Conservation (phyloP, 2,797 vertebrate species). For the Syndactyla subalaris region DNA sequence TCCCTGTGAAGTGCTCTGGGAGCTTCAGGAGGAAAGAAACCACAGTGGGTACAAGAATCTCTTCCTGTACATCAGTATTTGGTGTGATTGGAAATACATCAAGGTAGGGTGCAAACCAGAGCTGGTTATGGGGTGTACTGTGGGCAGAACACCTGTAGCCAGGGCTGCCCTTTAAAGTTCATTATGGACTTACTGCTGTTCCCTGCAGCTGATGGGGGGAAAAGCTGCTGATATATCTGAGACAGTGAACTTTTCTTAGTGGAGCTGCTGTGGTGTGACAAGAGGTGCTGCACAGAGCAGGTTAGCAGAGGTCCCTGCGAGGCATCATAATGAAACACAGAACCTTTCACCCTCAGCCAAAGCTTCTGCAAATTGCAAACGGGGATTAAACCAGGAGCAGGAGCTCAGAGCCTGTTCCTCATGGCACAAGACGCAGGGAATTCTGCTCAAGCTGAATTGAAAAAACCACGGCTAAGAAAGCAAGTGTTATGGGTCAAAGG, state of each 20-base stretch:
- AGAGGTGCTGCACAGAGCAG: background rate
- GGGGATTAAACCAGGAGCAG: slow-evolving; percentile 31
- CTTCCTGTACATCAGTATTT: background rate
- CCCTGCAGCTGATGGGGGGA: background rate
- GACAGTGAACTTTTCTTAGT: background rate
- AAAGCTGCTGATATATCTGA: background rate
- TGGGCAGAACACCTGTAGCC: background rate
- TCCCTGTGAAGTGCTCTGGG: background rate
- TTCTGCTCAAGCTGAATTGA: background rate
- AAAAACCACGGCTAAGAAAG: background rate
- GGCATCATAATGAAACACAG: slow-evolving; percentile 23
- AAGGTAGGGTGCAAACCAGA: background rate
- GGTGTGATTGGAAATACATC: background rate
- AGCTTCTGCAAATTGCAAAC: slow-evolving; percentile 50
- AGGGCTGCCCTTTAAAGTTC: background rate
- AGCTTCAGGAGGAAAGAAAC: background rate
- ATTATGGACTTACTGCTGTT: background rate
- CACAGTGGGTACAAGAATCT: background rate
- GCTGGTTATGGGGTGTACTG: background rate
- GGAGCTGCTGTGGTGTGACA: background rate
- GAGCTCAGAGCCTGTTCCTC: background rate
- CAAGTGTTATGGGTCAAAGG: background rate
- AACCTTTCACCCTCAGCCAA: slow-evolving; percentile 46
- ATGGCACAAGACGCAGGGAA: background rate
- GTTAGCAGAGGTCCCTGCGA: slow-evolving; percentile 22